These are phyloP conservation scores for Drosophila recens DNA, from an alignment of 2,888 invertebrate genomes.

Conservation along the genomic window DNA sequence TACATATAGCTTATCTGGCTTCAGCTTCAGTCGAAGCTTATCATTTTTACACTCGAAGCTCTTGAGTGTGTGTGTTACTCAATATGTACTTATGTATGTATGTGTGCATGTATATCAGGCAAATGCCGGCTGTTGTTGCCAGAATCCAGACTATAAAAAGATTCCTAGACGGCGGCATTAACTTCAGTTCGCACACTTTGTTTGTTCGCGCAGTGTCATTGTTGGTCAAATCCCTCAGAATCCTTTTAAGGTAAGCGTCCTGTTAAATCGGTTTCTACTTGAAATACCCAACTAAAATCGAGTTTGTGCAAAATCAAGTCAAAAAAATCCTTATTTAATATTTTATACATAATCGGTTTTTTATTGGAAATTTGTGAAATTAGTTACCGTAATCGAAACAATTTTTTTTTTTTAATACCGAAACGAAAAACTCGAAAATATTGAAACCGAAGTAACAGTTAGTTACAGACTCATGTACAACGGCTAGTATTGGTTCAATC, in stretches of 20 bases:
- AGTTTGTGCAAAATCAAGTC: not conserved
- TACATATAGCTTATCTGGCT: slow-evolving; percentile 48
- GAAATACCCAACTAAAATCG: not conserved
- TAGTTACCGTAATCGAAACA: not conserved
- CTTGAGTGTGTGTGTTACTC: not conserved
- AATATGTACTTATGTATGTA: slow-evolving; percentile 16
- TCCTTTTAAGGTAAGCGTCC: slow-evolving; percentile 36
- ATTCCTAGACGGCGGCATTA: slow-evolving; percentile 36
- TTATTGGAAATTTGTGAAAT: not conserved
- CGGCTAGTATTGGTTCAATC: no score
- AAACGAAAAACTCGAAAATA: not conserved
- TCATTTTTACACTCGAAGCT: slow-evolving; percentile 36
- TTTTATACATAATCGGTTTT: not conserved
- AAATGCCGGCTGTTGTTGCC: slow-evolving; percentile 44
- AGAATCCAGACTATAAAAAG: slow-evolving; percentile 59
- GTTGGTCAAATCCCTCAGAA: slow-evolving; percentile 4
- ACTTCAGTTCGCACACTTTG: slow-evolving; percentile 54
- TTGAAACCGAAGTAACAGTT: not conserved
- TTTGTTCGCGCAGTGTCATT: slow-evolving; percentile 40
- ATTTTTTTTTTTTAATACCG: not conserved
- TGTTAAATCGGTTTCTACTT: not conserved
- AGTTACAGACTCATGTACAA: not conserved
- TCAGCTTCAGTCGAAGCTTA: slow-evolving; percentile 48
- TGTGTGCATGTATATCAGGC: slow-evolving; percentile 28
- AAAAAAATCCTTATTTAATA: not conserved